Percentiles rank a stretch among this genome's conserved stretches.
These are phyloP conservation scores for Diplazon laetatorius DNA, from an alignment of 2,888 invertebrate genomes.

Conservation along the genomic window DNA sequence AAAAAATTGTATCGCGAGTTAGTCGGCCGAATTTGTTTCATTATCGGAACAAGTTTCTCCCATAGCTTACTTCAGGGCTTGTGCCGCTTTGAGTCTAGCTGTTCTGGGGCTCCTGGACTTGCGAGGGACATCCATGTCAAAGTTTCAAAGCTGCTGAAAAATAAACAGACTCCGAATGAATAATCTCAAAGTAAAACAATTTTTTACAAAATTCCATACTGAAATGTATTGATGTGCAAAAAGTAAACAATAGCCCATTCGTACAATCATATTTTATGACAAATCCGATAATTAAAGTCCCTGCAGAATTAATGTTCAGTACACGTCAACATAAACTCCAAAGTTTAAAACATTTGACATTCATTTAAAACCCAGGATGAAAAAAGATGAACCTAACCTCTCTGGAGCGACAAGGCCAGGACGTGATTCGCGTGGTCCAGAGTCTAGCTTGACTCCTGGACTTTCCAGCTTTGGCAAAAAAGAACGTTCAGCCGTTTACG, in stretches of 20 bases:
- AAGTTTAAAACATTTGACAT: background rate
- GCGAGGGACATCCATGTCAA: conserved; percentile 44
- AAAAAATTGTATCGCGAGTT: conserved; percentile 63
- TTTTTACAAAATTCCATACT: no score
- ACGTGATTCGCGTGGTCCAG: no score
- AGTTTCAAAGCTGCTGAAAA: background rate
- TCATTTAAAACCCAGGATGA: background rate
- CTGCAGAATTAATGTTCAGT: no score
- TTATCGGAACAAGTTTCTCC: background rate
- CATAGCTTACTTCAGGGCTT: conserved; percentile 38
- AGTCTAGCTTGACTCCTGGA: no score
- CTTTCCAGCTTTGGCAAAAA: background rate
- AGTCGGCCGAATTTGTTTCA: background rate
- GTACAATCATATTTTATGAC: no score
- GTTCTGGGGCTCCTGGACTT: conserved; percentile 34
- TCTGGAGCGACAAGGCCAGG: background rate
- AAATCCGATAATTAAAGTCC: no score
- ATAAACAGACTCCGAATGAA: no score
- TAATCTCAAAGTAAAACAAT: no score
- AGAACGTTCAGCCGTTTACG: no score
- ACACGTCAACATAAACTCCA: no score
- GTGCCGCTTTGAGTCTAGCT: conserved; percentile 40
- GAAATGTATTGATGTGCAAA: no score
- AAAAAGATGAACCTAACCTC: background rate
- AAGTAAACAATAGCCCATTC: no score